A percentile compares a stretch with the other conserved stretches of the same genome.
phyloP scores from a whole-genome alignment of 2,888 invertebrate species.

The Trichopoda pennipes region DNA sequence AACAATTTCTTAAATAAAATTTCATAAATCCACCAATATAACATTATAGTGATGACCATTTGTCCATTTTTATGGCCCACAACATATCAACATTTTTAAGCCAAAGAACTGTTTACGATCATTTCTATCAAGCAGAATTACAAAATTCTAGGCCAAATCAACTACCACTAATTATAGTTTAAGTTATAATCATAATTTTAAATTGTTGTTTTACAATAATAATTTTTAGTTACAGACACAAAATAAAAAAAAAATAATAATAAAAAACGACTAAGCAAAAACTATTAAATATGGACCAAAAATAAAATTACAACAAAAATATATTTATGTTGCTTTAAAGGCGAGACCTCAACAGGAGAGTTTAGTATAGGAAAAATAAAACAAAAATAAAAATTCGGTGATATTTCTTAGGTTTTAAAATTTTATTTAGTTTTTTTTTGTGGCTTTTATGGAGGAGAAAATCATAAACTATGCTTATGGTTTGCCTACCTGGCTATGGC shows the following conservation, averaged over 20 bases:
- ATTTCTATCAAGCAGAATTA: constrained; percentile 2
- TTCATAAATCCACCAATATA: too few relatives aligned
- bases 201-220: constrained; percentile 43
- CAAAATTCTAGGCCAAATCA: constrained; percentile 60
- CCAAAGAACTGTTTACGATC: not conserved
- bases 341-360: constrained; percentile 49
- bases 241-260: not conserved
- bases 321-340: constrained; percentile 45
- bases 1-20: too few relatives aligned
- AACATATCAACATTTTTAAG: constrained; percentile 7
- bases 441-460: constrained; percentile 47
- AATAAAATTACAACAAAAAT: constrained; percentile 19
- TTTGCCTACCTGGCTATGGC: constrained; percentile 42
- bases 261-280: not conserved
- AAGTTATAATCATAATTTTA: constrained; percentile 59
- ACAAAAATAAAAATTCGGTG: constrained; percentile 15
- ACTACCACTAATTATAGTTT: constrained; percentile 58
- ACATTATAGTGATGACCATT: not conserved
- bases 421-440: constrained; percentile 6
- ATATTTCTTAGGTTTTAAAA: constrained; percentile 17
- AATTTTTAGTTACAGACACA: constrained; percentile 34
- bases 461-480: constrained; percentile 58
- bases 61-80: not conserved
- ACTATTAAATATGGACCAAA: constrained; percentile 59
- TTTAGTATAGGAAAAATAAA: constrained; percentile 28